phyloP scores from a whole-genome alignment of 2,888 invertebrate genomes.

The Calliopum simillimum region DNA sequence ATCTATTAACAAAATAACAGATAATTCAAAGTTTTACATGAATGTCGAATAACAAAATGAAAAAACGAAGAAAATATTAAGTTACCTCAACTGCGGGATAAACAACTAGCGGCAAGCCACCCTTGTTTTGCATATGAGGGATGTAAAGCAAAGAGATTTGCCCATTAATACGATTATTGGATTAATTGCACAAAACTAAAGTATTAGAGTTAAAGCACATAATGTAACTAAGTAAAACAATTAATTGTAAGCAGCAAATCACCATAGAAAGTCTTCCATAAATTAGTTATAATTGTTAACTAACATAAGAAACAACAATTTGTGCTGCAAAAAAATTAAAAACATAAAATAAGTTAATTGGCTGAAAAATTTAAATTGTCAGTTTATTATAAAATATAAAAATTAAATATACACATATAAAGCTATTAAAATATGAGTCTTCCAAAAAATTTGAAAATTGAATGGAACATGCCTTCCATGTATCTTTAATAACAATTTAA shows the following conservation, averaged over 20 bases:
- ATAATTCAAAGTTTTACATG: background rate
- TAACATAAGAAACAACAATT: constrained; percentile 30
- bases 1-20: constrained; percentile 17
- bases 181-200: constrained; percentile 28
- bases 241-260: constrained; percentile 65
- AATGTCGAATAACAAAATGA: constrained; percentile 32
- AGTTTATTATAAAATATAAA: background rate
- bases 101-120: background rate
- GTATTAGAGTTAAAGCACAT: background rate
- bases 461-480: constrained; percentile 53
- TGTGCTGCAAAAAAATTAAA: constrained; percentile 13
- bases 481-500: constrained; percentile 25
- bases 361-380: constrained; percentile 7
- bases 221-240: constrained; percentile 25
- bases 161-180: constrained; percentile 31
- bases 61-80: constrained; percentile 38
- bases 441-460: no score
- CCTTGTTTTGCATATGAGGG: background rate
- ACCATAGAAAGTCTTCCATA: constrained; percentile 69
- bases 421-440: background rate
- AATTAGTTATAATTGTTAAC: constrained; percentile 25
- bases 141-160: constrained; percentile 1
- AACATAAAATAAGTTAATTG: constrained; percentile 16
- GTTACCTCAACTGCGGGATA: constrained; percentile 9
- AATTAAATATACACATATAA: constrained; percentile 13